phyloP scores from a whole-genome alignment of 2,888 invertebrate genomes.

The Tridacna crocea region DNA sequence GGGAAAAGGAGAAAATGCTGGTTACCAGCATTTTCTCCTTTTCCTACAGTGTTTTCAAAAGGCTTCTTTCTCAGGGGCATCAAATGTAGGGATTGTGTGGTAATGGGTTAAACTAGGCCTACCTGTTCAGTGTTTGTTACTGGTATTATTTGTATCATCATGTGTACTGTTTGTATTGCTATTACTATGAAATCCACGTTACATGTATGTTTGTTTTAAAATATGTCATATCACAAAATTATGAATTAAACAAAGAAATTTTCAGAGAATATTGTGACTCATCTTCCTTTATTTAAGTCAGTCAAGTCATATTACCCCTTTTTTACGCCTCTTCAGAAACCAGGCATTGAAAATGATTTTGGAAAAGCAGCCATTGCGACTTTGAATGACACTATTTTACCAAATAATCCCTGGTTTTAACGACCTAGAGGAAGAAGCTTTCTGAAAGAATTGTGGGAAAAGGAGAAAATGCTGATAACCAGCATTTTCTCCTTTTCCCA shows the following conservation, averaged over 20 bases:
- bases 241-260: conserved; percentile 3
- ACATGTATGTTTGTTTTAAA: conserved; percentile 3
- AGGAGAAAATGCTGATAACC: too few relatives aligned
- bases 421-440: too few relatives aligned
- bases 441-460: too few relatives aligned
- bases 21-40: neutral
- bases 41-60: neutral
- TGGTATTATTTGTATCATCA: neutral
- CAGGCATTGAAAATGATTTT: too few relatives aligned
- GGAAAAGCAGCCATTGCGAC: too few relatives aligned
- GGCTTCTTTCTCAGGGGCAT: neutral
- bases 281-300: neutral
- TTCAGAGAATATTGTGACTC: neutral
- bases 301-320: too few relatives aligned
- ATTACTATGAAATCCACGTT: conserved; percentile 12
- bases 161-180: conserved; percentile 7
- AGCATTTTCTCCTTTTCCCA: too few relatives aligned
- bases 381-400: too few relatives aligned
- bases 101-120: neutral
- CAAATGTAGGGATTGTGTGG: neutral
- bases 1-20: neutral
- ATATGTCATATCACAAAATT: conserved; percentile 20
- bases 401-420: too few relatives aligned
- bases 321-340: too few relatives aligned
- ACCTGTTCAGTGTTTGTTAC: neutral